Base-by-base conservation (phyloP, 1,140 invertebrate genomes). In the Microplitis demolitor region DNA sequence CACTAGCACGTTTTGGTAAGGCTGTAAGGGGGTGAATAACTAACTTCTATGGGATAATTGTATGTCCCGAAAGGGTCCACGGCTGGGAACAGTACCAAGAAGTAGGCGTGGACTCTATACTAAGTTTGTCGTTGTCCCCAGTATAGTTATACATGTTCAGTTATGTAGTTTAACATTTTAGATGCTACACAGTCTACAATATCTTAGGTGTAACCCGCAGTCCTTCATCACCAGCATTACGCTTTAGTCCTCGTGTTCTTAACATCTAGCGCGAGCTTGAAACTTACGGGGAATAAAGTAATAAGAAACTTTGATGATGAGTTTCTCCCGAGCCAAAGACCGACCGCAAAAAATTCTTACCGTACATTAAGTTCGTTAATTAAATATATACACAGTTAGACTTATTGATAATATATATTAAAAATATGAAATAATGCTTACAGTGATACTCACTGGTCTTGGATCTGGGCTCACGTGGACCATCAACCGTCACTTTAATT, bases 401-500 rank as follows among this genome's bases (percentile, higher is more conserved):
- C 39, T 74, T 73, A 78, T 73, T 73, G 71, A 77, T 77, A 75
- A 76, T 72, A 58, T 74, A 63, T 76, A 34, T 58, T 62, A 13
- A 45, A 67, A 62, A 58, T 33, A 77, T 73, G 79, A 31, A 62
- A 75, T 33, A 83, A 83, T 83, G 86, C 86, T 87, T 87, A 86
- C 86, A 87, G 83, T 87, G 83, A 87, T 89, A 95, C 95, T 96
- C 93, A 97, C 97, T 96, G 89, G 95, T 96, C 90, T 98, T 98
- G 80, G 95, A 97, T 85, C 98, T 89, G 8, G 97, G 97, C 88
- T 99, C 97, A 81, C 98, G 88, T n/a, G 98, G 98, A 81, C 98
- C 98, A 87, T 99, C 98, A 16, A 96, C 94, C 4, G 97, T 99
- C 66, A 99, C 97, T 89, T 99, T 99, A 86, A 99, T 99, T 39